A percentile compares a stretch with the other conserved stretches of the same genome.
Conservation (phyloP, 1,140 invertebrate genomes). For the Chironomus striatipennis region DNA sequence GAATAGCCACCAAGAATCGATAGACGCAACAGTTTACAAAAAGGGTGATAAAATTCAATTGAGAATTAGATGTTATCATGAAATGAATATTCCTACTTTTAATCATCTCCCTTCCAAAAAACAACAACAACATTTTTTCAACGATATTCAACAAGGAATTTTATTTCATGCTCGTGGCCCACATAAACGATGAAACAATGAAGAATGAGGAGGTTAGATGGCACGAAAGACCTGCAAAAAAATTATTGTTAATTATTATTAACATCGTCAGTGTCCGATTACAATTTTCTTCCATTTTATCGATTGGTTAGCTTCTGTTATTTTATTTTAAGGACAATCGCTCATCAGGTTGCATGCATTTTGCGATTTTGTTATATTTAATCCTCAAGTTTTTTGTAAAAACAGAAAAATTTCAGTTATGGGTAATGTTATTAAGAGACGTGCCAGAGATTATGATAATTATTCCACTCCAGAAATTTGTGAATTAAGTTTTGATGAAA, state of each 20-base stretch:
- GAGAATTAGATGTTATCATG: too few species aligned
- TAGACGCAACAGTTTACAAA: too few species aligned
- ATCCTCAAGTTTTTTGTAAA: too few species aligned
- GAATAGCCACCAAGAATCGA: too few species aligned
- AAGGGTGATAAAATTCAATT: too few species aligned
- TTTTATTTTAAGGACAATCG: background rate
- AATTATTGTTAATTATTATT: background rate
- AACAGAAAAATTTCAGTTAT: background rate
- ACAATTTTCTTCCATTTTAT: background rate
- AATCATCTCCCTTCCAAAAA: too few species aligned
- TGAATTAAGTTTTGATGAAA: background rate
- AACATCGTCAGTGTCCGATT: background rate
- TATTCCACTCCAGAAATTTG: background rate
- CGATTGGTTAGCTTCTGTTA: background rate
- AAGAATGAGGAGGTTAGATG: too few species aligned
- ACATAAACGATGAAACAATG: too few species aligned
- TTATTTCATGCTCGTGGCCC: too few species aligned
- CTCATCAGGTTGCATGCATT: background rate
- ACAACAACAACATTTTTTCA: too few species aligned
- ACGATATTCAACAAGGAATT: too few species aligned
- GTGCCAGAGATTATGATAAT: background rate
- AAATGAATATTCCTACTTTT: too few species aligned
- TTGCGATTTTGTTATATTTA: background rate
- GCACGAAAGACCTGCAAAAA: background rate
- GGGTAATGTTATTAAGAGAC: constrained; percentile 4